Base-by-base conservation (phyloP, 2,888 invertebrate genomes). In the Philereme vetulata region DNA sequence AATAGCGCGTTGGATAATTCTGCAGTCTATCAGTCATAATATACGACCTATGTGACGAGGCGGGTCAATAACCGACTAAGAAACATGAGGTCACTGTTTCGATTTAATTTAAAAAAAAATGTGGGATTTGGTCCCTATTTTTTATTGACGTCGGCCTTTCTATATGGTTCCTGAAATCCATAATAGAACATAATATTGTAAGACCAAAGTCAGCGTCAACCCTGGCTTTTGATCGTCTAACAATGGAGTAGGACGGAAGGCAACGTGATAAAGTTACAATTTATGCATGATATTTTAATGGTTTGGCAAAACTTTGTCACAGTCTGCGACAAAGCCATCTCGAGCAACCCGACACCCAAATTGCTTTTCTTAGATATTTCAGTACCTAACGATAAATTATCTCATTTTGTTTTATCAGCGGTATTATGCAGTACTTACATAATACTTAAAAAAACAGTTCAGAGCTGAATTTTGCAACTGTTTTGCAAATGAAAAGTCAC, bases 401-500 rank as follows among this genome's bases (percentile, higher is more conserved):
- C 43, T 52, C 45, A 59, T 50, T 58, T 59, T 45, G 33, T 59
- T 59, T 53, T 53, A 53, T 50, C 59, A 45, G 49, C 38, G 40
- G 38, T 58, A 53, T 59, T 49, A 58, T 53, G 53, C 53, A 40
- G 59, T 43, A 35, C 45, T 48, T 59, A 53, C 43, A 43, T 52
- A 58, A 50, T 45, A 45, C 38, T 50, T 9, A 34, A 36, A 51
- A 57, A 58, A 58, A 38, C 52, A 44, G 11, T 47, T 44, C 52
- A 52, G 52, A 43, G 44, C 43, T 52, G 36, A 38, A 40, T 61
- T 49, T 53, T 45, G 49, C 42, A 56, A 61, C 46, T 56, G 43
- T 42, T n/a, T n/a, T n/a, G n/a, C n/a, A 52, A 61, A 61, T 56
- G 56, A 48, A 56, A 51, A 56, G 60, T 60, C 60, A 60, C 60